Percentiles rank a stretch among this genome's conserved stretches.
These are phyloP conservation scores for Brachyptera risi DNA, from an alignment of 2,888 invertebrate species.

Conservation along the genomic window DNA sequence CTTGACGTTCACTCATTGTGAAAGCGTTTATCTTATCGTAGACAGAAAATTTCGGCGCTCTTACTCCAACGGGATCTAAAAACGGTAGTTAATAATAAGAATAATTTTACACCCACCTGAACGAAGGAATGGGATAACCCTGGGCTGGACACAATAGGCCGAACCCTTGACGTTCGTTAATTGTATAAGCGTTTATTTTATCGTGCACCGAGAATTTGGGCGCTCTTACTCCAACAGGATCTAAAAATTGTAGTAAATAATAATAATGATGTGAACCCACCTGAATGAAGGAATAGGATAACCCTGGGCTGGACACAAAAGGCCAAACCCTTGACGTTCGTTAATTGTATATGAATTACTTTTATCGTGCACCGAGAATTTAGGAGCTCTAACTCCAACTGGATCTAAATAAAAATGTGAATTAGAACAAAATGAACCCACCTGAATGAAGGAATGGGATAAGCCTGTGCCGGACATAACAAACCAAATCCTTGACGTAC, in stretches of 20 bases:
- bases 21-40: constrained; percentile 56
- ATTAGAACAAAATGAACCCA: constrained; percentile 39
- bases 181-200: constrained; percentile 51
- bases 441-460: constrained; percentile 62
- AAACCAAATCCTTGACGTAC: constrained; percentile 52
- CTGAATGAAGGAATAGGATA: constrained; percentile 57
- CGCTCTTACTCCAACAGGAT: constrained; percentile 54
- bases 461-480: constrained; percentile 66
- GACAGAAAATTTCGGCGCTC: constrained; percentile 55
- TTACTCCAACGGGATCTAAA: constrained; percentile 58
- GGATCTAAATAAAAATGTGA: constrained; percentile 51
- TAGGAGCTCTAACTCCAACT: constrained; percentile 62
- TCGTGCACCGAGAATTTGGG: constrained; percentile 58
- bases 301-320: constrained; percentile 71
- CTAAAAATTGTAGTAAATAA: background rate
- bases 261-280: constrained; percentile 41
- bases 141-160: constrained; percentile 65
- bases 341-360: constrained; percentile 49
- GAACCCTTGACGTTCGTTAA: constrained; percentile 48
- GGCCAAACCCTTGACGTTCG: constrained; percentile 47
- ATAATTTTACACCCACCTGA: constrained; percentile 36
- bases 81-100: too few species aligned
- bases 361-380: constrained; percentile 62
- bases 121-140: constrained; percentile 66
- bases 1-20: constrained; percentile 45